These are phyloP conservation scores for Trachythela sp. DNA, from an alignment of 64 coral and sea anemone species.

Conservation along the genomic window DNA sequence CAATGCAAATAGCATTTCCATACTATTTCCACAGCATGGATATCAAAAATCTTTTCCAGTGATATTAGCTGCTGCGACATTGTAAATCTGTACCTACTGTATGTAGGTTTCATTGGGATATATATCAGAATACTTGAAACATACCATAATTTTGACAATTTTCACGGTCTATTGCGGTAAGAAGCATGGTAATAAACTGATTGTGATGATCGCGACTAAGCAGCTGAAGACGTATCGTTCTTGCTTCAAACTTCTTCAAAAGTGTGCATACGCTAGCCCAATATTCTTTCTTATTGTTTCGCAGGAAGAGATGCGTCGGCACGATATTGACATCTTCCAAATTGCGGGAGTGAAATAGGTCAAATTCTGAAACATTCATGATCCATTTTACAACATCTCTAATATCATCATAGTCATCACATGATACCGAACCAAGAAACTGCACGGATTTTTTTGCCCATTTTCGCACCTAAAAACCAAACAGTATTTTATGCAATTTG, in stretches of 20 bases:
- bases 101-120: not conserved
- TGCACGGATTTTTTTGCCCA: not conserved
- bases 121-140: not conserved
- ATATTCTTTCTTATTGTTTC: not conserved
- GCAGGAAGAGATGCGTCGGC: not conserved
- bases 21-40: too few relatives aligned
- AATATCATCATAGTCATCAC: slow-evolving; percentile 19
- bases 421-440: not conserved
- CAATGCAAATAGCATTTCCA: too few relatives aligned
- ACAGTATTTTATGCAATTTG: not conserved
- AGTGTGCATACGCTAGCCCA: not conserved
- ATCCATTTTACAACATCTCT: not conserved
- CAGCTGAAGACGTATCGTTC: not conserved
- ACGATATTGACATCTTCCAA: not conserved
- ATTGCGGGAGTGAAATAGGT: not conserved
- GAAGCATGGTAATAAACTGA: not conserved
- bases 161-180: not conserved
- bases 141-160: not conserved
- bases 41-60: too few relatives aligned
- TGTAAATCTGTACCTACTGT: too few relatives aligned
- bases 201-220: not conserved
- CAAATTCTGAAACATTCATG: not conserved
- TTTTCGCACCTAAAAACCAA: not conserved
- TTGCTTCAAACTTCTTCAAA: not conserved
- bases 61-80: too few relatives aligned